Evolutionary conservation across 2,113 vertebrate genomes (phyloP).

Genomic region (Stictonetta naevosa): DNA sequence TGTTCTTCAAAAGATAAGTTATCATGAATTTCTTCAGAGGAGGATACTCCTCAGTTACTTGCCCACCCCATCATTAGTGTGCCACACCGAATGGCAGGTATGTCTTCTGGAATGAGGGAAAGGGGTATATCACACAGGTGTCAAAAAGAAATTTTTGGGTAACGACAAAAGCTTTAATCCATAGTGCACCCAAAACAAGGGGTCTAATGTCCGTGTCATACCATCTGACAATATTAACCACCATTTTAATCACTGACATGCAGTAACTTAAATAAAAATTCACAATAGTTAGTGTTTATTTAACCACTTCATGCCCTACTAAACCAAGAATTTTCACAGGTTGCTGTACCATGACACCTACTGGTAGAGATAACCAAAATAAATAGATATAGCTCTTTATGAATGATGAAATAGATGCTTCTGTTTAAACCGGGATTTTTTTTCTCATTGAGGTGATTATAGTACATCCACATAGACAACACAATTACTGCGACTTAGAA

Average conservation of each 20-base stretch:
- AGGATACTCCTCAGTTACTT: neutral
- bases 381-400: neutral
- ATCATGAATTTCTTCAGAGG: neutral
- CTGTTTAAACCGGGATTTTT: neutral
- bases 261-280: neutral
- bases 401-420: neutral
- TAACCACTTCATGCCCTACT: neutral
- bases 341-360: slow-evolving; percentile 76
- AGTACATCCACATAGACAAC: neutral
- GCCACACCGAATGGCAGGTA: neutral
- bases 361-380: slow-evolving; percentile 59
- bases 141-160: neutral
- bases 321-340: slow-evolving; percentile 45
- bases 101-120: neutral
- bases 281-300: slow-evolving; percentile 6
- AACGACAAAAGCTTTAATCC: neutral
- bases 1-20: neutral
- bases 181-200: neutral
- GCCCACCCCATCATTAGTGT: neutral
- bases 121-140: neutral
- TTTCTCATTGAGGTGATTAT: neutral
- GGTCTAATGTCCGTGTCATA: neutral
- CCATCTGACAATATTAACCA: slow-evolving; percentile 4
- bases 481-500: neutral
- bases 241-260: neutral